phyloP scores from a whole-genome alignment of 1,140 invertebrate genomes.

The Drosophila sturtevanti region DNA sequence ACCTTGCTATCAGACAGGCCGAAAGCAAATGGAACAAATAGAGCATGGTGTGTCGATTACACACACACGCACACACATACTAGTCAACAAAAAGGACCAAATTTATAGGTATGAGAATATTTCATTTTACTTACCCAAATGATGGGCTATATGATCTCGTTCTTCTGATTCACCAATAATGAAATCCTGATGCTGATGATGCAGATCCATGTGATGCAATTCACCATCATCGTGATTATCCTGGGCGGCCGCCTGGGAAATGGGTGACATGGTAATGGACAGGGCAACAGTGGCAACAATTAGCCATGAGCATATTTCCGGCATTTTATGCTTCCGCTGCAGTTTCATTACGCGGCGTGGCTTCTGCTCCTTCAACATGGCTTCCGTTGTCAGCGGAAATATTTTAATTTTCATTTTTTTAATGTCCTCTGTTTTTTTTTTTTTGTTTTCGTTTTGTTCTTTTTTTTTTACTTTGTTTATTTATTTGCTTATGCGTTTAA shows the following conservation, averaged over 20 bases:
- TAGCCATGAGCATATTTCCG: constrained; percentile 82
- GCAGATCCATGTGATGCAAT: constrained; percentile 60
- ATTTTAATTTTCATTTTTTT: constrained; percentile 73
- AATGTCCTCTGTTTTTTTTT: constrained; percentile 10
- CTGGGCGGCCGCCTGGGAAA: constrained; percentile 37
- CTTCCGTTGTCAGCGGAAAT: constrained; percentile 74
- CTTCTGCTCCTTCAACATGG: constrained; percentile 37
- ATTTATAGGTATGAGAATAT: not conserved
- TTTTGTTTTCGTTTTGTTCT: constrained; percentile 7
- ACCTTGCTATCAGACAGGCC: constrained; percentile 57
- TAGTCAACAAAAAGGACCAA: not conserved
- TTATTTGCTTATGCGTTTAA: constrained; percentile 57
- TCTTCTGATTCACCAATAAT: constrained; percentile 75
- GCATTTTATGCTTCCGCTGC: constrained; percentile 77
- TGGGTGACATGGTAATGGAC: constrained; percentile 38
- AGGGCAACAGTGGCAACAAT: constrained; percentile 68
- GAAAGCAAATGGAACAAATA: constrained; percentile 60
- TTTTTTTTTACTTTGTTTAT: constrained; percentile 18
- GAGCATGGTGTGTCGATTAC: constrained; percentile 26
- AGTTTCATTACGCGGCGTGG: constrained; percentile 54
- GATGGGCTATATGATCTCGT: constrained; percentile 77
- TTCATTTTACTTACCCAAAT: constrained; percentile 61
- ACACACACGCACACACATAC: not conserved
- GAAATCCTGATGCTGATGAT: constrained; percentile 65
- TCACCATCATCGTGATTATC: constrained; percentile 52